Percentiles rank a stretch among this genome's conserved stretches.
phyloP scores from a whole-genome alignment of 2,113 vertebrate genomes.

The Datnioides undecimradiatus region DNA sequence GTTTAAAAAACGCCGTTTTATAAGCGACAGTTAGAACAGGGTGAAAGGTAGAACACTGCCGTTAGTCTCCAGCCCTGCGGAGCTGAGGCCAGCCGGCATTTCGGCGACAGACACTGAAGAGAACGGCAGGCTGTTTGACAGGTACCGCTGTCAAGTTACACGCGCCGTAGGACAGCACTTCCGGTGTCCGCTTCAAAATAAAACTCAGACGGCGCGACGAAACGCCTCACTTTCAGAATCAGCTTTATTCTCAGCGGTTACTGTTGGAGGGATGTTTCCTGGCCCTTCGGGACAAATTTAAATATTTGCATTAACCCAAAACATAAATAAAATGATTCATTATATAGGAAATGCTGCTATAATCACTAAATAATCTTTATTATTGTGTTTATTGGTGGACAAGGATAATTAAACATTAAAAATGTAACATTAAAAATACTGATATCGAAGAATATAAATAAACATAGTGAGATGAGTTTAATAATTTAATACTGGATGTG shows the following conservation, averaged over 20 bases:
- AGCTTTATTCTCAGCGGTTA: too few relatives aligned
- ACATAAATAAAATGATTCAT: too few relatives aligned
- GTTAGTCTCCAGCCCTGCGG: neutral
- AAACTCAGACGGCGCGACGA: neutral
- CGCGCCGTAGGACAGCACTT: accelerated
- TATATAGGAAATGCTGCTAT: too few relatives aligned
- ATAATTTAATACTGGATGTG: neutral
- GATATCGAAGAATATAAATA: neutral
- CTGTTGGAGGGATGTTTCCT: too few relatives aligned
- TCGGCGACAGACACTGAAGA: neutral
- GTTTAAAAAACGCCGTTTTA: neutral
- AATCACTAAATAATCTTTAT: too few relatives aligned
- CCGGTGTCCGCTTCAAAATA: slow-evolving; percentile 46
- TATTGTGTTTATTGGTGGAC: too few relatives aligned
- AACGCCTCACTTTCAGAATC: neutral
- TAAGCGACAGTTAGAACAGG: accelerated
- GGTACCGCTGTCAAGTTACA: slow-evolving; percentile 12
- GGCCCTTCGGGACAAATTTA: too few relatives aligned
- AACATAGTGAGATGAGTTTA: neutral
- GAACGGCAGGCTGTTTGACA: slow-evolving; percentile 27
- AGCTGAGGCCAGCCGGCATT: slow-evolving; percentile 45
- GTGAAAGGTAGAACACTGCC: accelerated
- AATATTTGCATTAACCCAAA: too few relatives aligned
- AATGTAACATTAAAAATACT: too few relatives aligned
- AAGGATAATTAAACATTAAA: neutral